A percentile compares a stretch with the other conserved stretches of the same genome.
Conservation (phyloP, 2,888 invertebrate genomes). For the Drosophila macrospina region DNA sequence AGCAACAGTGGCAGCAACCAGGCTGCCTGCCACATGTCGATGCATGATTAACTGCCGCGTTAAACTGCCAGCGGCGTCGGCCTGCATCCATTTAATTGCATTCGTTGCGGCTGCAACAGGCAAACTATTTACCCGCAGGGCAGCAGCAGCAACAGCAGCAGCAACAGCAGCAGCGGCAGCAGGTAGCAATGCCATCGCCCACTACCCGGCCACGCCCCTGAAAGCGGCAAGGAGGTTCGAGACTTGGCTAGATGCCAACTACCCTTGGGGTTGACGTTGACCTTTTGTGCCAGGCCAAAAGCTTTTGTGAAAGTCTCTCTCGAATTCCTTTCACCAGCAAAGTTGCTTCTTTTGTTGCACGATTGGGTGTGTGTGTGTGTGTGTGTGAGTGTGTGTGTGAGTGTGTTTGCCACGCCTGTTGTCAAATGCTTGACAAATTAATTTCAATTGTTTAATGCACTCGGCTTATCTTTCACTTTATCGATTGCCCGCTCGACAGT, state of each 20-base stretch:
- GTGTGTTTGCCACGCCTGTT: conserved; percentile 55
- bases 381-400: conserved; percentile 2
- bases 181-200: conserved; percentile 72
- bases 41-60: conserved; percentile 83
- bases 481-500: conserved; percentile 62
- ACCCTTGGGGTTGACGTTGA: conserved; percentile 50
- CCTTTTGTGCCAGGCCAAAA: conserved; percentile 50
- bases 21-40: conserved; percentile 57
- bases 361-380: neutral
- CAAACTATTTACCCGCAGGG: conserved; percentile 56
- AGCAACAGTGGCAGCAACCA: neutral
- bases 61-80: conserved; percentile 64
- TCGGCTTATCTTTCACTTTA: conserved; percentile 72
- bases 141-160: conserved; percentile 23
- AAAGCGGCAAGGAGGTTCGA: conserved; percentile 45
- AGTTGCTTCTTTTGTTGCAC: conserved; percentile 10
- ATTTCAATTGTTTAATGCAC: conserved; percentile 78
- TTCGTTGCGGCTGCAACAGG: conserved; percentile 48
- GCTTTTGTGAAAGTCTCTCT: conserved; percentile 72
- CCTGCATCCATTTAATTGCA: conserved; percentile 81
- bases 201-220: conserved; percentile 20
- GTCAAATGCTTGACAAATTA: conserved; percentile 76
- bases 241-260: conserved; percentile 48
- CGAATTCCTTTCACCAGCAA: conserved; percentile 69
- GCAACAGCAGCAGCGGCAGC: conserved; percentile 25